Conservation (phyloP, 1,140 invertebrate species). For the Mizuhopecten yessoensis region DNA sequence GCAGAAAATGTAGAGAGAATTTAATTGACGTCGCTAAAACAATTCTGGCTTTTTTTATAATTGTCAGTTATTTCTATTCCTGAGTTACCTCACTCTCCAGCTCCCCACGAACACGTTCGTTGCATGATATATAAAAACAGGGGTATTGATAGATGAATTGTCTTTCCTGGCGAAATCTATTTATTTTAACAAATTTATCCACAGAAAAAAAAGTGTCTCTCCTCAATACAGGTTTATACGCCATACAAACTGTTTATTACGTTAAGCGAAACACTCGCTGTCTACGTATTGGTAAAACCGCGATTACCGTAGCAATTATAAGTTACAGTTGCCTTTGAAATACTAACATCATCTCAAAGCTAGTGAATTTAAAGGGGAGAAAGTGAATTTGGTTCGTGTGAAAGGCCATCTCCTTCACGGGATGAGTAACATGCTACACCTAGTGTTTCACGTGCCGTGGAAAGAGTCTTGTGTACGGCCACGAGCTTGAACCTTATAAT, state of each 20-base stretch:
- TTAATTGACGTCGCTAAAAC: neutral
- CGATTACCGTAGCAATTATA: neutral
- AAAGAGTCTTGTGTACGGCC: too few species aligned
- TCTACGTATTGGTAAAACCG: neutral
- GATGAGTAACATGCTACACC: too few species aligned
- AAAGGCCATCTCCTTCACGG: too few species aligned
- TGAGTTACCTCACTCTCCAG: neutral
- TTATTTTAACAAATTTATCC: conserved; percentile 4
- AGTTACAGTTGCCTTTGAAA: neutral
- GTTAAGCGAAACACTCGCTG: neutral
- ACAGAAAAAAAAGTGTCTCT: neutral
- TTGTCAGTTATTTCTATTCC: conserved; percentile 33
- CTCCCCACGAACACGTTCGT: neutral
- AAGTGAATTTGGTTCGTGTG: neutral
- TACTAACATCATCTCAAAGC: neutral
- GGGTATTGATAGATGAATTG: conserved; percentile 27
- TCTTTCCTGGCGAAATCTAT: conserved; percentile 16
- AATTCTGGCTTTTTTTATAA: conserved; percentile 1
- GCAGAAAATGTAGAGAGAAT: neutral
- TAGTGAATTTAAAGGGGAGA: neutral
- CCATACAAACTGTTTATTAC: neutral
- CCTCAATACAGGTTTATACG: neutral
- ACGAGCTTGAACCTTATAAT: too few species aligned
- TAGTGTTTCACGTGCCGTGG: too few species aligned
- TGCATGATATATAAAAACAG: neutral